Conservation (phyloP, 2,113 vertebrate genomes). For the Melanocharis versteri region DNA sequence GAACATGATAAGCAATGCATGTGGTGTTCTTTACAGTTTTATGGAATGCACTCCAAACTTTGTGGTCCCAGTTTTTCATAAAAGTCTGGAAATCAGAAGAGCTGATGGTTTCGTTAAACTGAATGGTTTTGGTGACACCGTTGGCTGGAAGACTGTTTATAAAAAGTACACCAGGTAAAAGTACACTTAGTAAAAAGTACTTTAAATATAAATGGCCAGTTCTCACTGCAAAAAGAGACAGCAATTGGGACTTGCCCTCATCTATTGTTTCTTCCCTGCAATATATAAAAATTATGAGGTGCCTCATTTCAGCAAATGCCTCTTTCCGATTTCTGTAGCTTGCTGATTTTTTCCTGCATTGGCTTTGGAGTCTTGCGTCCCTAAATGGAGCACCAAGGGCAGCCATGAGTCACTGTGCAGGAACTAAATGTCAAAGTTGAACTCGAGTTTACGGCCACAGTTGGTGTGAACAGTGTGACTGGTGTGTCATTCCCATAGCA, state of each 20-base stretch:
- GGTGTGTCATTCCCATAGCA: constrained; percentile 26
- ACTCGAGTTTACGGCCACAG: constrained; percentile 51
- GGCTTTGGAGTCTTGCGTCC: constrained; percentile 47
- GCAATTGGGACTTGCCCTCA: background rate
- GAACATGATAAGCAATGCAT: background rate
- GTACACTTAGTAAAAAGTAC: background rate
- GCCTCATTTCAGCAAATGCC: background rate
- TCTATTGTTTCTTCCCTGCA: background rate
- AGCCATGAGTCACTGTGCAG: constrained; percentile 59
- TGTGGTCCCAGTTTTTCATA: background rate
- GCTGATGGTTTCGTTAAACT: background rate
- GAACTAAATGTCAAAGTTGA: constrained; percentile 77
- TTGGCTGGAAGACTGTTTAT: background rate
- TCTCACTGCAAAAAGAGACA: background rate
- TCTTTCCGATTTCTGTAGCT: background rate
- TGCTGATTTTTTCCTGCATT: background rate
- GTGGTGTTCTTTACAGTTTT: background rate
- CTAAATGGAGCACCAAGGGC: background rate
- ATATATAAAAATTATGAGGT: background rate
- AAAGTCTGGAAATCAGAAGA: background rate
- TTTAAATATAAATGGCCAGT: background rate
- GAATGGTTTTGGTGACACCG: background rate
- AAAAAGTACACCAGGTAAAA: background rate
- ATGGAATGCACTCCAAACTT: background rate
- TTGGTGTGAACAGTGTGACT: constrained; percentile 35